phyloP scores from a whole-genome alignment of 2,113 vertebrate species.

The Nipponia nippon region DNA sequence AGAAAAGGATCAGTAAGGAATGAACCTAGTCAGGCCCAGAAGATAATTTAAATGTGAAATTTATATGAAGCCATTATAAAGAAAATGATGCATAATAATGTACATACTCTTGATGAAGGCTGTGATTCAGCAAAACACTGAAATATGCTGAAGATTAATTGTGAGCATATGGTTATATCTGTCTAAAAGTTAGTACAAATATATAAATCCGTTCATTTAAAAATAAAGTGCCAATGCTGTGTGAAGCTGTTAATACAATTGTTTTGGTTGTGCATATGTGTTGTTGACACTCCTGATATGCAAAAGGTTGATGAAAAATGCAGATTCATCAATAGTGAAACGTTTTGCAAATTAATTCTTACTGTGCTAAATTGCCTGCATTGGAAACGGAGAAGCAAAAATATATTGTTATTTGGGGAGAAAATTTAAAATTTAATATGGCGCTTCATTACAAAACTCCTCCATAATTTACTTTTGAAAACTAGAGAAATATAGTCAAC shows the following conservation, averaged over 20 bases:
- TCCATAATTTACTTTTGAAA: not conserved
- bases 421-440: not conserved
- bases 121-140: slow-evolving; percentile 7
- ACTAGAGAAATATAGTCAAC: not conserved
- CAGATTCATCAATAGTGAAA: not conserved
- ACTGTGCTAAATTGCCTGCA: not conserved
- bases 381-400: not conserved
- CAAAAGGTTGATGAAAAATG: not conserved
- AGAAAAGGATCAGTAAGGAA: not conserved
- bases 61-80: not conserved
- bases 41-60: not conserved
- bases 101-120: not conserved
- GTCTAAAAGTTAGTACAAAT: not conserved
- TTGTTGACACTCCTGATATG: not conserved
- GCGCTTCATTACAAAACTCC: not conserved
- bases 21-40: not conserved
- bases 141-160: not conserved
- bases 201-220: not conserved
- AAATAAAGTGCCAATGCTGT: not conserved
- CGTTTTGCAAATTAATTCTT: not conserved
- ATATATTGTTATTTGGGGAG: not conserved
- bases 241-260: not conserved
- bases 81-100: not conserved
- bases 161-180: not conserved
- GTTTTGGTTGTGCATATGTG: not conserved